A percentile compares a stretch with the other conserved stretches of the same genome.
Conservation (phyloP, 2,113 vertebrate genomes). For the Gallinago media region DNA sequence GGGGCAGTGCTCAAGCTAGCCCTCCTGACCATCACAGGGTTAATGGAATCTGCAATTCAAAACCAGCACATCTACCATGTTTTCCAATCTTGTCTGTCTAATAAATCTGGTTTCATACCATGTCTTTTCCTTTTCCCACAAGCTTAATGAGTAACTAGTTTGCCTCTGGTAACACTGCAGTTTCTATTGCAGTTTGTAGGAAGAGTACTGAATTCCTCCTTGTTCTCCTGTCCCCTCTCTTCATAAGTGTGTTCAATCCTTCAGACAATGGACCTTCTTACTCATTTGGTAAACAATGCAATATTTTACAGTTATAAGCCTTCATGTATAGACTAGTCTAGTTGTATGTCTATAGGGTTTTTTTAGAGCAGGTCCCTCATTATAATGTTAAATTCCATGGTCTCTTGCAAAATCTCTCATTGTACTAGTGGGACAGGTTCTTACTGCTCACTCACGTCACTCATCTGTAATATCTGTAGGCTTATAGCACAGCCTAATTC, state of each 20-base stretch:
- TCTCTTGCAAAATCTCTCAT: background rate
- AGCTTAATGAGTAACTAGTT: conserved; percentile 67
- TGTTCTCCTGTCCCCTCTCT: background rate
- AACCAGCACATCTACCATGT: conserved; percentile 15
- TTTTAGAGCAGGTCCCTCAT: background rate
- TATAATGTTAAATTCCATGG: background rate
- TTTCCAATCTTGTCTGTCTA: conserved; percentile 37
- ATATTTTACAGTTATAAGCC: background rate
- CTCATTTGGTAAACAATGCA: background rate
- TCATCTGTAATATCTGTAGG: background rate
- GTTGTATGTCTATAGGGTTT: background rate
- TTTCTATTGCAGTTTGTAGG: background rate
- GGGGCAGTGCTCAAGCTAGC: background rate
- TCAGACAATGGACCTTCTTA: background rate
- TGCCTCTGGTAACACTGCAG: conserved; percentile 8
- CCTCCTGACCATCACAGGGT: background rate
- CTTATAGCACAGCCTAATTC: background rate
- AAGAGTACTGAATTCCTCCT: background rate
- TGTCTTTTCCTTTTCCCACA: conserved; percentile 33
- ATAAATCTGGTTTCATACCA: conserved; percentile 37
- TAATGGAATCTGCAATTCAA: conserved; percentile 31
- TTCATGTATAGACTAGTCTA: background rate
- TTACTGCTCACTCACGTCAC: background rate
- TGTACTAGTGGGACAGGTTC: background rate
- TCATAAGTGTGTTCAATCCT: background rate